These are phyloP conservation scores for Cordylochernes scorpioides DNA, from an alignment of 2,888 invertebrate genomes.

Conservation along the genomic window DNA sequence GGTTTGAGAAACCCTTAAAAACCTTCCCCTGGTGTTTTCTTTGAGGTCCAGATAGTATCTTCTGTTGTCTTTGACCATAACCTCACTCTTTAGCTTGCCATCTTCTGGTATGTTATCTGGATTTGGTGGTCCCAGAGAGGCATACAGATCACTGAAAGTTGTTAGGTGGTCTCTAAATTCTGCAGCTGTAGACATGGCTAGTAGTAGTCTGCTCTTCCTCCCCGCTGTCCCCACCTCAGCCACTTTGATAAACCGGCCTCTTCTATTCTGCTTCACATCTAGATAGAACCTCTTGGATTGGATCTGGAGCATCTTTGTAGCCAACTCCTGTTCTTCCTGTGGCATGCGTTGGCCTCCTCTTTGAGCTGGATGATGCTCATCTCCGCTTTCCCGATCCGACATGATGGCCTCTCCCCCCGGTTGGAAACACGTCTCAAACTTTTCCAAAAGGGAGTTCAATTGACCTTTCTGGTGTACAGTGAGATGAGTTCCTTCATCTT, in stretches of 20 bases:
- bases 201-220: constrained; percentile 78
- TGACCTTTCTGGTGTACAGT: no score
- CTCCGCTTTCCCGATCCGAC: no score
- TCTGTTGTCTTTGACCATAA: constrained; percentile 94
- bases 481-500: no score
- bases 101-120: constrained; percentile 87
- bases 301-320: constrained; percentile 91
- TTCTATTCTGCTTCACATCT: constrained; percentile 94
- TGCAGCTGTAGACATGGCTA: constrained; percentile 85
- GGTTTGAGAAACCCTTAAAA: constrained; percentile 92
- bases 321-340: constrained; percentile 77
- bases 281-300: constrained; percentile 97
- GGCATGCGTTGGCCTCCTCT: constrained; percentile 23
- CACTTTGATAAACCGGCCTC: constrained; percentile 95
- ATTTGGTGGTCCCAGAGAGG: constrained; percentile 79
- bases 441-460: no score
- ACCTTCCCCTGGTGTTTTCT: constrained; percentile 87
- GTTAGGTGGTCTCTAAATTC: constrained; percentile 90
- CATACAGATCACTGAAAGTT: constrained; percentile 86
- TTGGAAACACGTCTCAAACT: no score
- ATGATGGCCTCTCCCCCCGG: no score
- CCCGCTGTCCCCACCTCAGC: constrained; percentile 92
- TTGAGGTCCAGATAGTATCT: constrained; percentile 96
- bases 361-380: no score
- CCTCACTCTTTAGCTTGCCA: constrained; percentile 88